Evolutionary conservation across 2,113 vertebrate species (phyloP).

Genomic region (Corythoichthys intestinalis): DNA sequence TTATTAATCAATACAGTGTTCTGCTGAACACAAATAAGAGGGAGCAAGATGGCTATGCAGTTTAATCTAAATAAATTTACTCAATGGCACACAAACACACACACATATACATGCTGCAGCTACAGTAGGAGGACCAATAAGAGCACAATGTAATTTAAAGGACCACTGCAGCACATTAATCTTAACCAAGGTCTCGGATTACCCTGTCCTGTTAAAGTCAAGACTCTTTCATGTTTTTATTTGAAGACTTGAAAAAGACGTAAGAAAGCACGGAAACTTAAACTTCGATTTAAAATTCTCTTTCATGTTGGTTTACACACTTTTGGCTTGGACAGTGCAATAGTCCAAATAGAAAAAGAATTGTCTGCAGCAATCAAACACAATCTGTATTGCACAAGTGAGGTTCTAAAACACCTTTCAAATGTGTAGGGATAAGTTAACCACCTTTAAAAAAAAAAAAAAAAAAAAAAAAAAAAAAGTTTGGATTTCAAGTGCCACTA

Average conservation of each 20-base stretch:
- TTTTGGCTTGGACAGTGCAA: background rate
- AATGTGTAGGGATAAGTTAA: too few species aligned
- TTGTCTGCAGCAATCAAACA: too few species aligned
- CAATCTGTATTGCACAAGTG: too few species aligned
- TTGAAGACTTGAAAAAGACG: background rate
- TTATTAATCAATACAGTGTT: conserved; percentile 51
- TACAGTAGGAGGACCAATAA: conserved; percentile 39
- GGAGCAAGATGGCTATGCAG: conserved; percentile 19
- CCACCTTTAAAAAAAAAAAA: too few species aligned
- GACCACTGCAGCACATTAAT: conserved; percentile 31
- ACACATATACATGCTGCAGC: conserved; percentile 11
- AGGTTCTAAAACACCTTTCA: too few species aligned
- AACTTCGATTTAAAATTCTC: background rate
- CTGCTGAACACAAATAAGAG: conserved; percentile 29
- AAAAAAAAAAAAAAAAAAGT: too few species aligned
- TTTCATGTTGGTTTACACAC: background rate
- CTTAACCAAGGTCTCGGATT: conserved; percentile 39
- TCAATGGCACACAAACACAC: background rate
- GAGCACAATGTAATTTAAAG: conserved; percentile 35
- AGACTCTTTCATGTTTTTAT: conserved; percentile 17
- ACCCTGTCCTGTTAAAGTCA: conserved; percentile 23
- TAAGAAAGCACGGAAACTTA: background rate
- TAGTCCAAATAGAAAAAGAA: background rate
- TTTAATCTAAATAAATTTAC: conserved; percentile 38
- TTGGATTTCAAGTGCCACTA: background rate